Percentiles rank a stretch among this genome's conserved stretches.
phyloP scores from a whole-genome alignment of 2,888 invertebrate species.

The Clivina fossor region DNA sequence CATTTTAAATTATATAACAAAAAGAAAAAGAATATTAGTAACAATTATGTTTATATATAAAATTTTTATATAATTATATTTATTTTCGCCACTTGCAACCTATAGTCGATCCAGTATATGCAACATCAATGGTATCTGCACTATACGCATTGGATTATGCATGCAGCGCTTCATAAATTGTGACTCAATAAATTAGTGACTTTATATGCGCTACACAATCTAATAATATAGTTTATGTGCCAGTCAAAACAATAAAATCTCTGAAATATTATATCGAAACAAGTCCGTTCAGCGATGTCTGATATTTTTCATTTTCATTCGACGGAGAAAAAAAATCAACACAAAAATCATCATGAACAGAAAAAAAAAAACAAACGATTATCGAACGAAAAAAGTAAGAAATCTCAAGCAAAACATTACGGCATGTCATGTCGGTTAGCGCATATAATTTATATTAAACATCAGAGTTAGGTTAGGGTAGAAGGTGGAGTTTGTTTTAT shows the following conservation, averaged over 20 bases:
- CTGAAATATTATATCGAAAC: constrained; percentile 56
- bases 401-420: not conserved
- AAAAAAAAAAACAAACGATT: too few species aligned
- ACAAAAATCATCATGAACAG: too few species aligned
- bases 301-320: constrained; percentile 31
- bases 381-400: too few species aligned
- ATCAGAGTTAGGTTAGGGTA: not conserved
- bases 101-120: constrained; percentile 9
- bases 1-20: too few species aligned
- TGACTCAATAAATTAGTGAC: constrained; percentile 55
- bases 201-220: constrained; percentile 55
- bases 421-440: not conserved
- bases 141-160: constrained; percentile 31
- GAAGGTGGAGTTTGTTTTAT: not conserved
- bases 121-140: constrained; percentile 21
- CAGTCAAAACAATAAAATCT: constrained; percentile 55
- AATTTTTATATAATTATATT: too few species aligned
- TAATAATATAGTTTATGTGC: constrained; percentile 54
- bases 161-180: constrained; percentile 51
- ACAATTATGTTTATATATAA: too few species aligned
- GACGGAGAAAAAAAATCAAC: constrained; percentile 24
- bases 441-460: not conserved
- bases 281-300: constrained; percentile 30
- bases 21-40: too few species aligned
- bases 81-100: too few species aligned